Base-by-base conservation (phyloP, 2,797 vertebrate genomes). In the Takifugu ocellatus region DNA sequence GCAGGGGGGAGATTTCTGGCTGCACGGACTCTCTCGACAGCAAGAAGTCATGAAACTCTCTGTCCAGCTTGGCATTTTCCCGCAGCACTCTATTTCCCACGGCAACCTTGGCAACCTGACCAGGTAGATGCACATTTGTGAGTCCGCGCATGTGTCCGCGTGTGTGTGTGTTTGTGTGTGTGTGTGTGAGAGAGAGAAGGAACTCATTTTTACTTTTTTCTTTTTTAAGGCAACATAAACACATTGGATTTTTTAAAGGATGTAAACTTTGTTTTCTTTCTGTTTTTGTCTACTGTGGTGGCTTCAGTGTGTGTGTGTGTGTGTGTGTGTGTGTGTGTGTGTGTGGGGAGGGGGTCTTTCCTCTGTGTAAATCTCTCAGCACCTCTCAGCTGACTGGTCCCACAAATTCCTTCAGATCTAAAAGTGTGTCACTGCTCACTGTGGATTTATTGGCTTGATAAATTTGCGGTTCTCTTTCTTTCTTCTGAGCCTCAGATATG, bases 1-100 rank as follows among this genome's bases (percentile, higher is more conserved):
- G 61, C 58, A 8, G 57, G 12, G 72, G 59, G 72, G 59, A 55
- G 63, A 59, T 29, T 54, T 59, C 77, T 77, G 75, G 59, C 65
- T 70, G 53, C 53, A 62, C 66, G 73, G 77, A 74, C 53, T 62
- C 59, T 68, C 78, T 75, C 74, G 76, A 68, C 56, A 45, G 74
- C 79, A 79, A 86, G 79, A 80, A 87, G 81, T 79, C 83, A 88
- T 89, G 87, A 88, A 84, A 72, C 85, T 87, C 52, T 86, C 88
- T 46, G 82, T 88, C 66, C 84, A 82, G 72, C 71, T 82, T 43
- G 71, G 80, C 71, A 61, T 83, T 86, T 84, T 77, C 58, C 78
- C 68, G 5, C 75, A 75, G 72, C 68, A 29, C 69, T 61, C 81
- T 31, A 72, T 83, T 87, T 83, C 78, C 87, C 82, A 81, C 75